These are phyloP conservation scores for Procambarus virginalis DNA, from an alignment of 1,140 invertebrate genomes.

Conservation along the genomic window DNA sequence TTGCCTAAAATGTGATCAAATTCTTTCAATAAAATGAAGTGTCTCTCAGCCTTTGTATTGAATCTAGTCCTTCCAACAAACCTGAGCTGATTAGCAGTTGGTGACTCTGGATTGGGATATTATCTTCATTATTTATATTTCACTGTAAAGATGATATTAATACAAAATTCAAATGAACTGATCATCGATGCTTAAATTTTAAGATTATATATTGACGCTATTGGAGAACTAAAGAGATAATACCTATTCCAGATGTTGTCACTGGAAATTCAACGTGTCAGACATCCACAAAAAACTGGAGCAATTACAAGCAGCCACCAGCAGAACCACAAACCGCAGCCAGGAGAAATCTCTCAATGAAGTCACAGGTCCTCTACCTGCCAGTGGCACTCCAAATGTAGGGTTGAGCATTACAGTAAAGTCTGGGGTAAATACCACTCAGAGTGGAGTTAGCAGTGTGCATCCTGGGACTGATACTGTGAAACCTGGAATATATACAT, in stretches of 20 bases:
- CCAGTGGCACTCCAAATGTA: slow-evolving; percentile 11
- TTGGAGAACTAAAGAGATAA: slow-evolving; percentile 57
- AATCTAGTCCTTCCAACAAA: slow-evolving; percentile 35
- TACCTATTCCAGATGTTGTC: slow-evolving; percentile 61
- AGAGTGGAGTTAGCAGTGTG: neutral
- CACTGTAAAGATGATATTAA: neutral
- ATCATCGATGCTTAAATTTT: slow-evolving; percentile 10
- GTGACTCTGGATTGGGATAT: slow-evolving; percentile 63
- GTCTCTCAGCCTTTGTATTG: slow-evolving; percentile 31
- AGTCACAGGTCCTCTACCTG: slow-evolving; percentile 2
- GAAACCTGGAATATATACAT: neutral
- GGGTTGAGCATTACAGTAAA: neutral
- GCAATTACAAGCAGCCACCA: slow-evolving; percentile 21
- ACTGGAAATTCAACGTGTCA: slow-evolving; percentile 40
- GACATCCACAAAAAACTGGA: slow-evolving; percentile 17
- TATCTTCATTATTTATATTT: slow-evolving; percentile 38
- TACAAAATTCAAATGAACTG: neutral
- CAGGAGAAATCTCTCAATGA: slow-evolving; percentile 3
- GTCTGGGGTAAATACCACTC: neutral
- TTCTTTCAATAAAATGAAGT: slow-evolving; percentile 48
- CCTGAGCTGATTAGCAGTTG: slow-evolving; percentile 28
- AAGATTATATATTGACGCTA: slow-evolving; percentile 22
- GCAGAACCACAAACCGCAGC: slow-evolving; percentile 20
- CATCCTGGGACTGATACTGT: neutral
- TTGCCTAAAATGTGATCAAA: slow-evolving; percentile 36